Evolutionary conservation across 2,888 invertebrate species (phyloP), one percentile per base, ranked within the genome.

Genomic region (Chromoteleia sp.): DNA sequence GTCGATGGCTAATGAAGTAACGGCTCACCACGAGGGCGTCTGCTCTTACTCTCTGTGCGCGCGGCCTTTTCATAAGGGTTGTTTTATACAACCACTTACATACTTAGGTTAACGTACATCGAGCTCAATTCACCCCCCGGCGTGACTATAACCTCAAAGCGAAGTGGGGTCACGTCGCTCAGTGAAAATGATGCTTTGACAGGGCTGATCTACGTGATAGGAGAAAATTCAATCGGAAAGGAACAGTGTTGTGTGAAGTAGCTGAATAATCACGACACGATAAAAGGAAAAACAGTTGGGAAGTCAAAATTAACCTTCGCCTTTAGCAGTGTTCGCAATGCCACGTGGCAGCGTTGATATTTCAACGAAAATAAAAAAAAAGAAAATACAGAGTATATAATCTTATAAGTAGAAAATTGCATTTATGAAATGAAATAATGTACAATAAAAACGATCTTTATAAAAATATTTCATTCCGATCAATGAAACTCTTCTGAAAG

Each of bases 121-220:
- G 83, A 85, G 83, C 86, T 86, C 83, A 87, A 86, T 84, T 84
- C 84, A 84, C 87, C 87, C 88, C 85, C 81, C 78, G 84, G 82
- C 78, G 84, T 82, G 83, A 83, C 80, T 74, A 61, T 73, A 83
- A 80, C 74, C 82, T 76, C 52, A 76, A 75, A 82, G 82, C 61
- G 79, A 82, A 71, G 75, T 76, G 71, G 76, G 82, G 75, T 82
- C 79, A 74, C 81, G 84, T 84, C 83, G 84, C 85, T 87, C 86
- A 87, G 86, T 87, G 87, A 86, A 85, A 84, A 83, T 74, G 83
- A 81, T 73, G 76, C 63, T 81, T 81, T 52, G 43, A 39, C 36
- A 17, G 19, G 21, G 41, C 21, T 50, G 45, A 52, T 45, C 10
- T 59, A 45, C 17, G 65, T 33, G 78, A 82, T 74, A 50, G 58